A percentile compares a stretch with the other conserved stretches of the same genome.
These are phyloP conservation scores for Odontamblyopus rebecca DNA, from an alignment of 2,797 vertebrate species.

Conservation along the genomic window DNA sequence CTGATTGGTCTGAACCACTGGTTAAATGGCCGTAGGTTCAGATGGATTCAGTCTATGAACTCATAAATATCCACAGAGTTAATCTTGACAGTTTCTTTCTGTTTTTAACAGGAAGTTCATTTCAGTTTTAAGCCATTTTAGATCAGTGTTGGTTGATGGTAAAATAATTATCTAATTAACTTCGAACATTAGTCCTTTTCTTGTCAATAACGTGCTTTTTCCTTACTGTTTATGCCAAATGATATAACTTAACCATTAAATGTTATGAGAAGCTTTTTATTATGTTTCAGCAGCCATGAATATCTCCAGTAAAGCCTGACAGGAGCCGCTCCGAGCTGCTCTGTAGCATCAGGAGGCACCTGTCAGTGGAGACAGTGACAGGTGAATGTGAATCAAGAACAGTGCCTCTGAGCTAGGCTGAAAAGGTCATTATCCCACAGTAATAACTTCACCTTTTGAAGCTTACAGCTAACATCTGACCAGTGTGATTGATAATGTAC, in stretches of 20 bases:
- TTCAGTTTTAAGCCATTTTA: no score
- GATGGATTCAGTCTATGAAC: no score
- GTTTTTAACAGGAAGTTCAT: no score
- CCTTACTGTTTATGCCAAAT: not conserved
- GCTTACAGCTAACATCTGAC: conserved; percentile 4
- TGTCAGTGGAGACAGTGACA: conserved; percentile 45
- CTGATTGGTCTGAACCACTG: no score
- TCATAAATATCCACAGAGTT: no score
- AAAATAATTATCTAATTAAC: no score
- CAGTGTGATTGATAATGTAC: no score
- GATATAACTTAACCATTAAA: conserved; percentile 15
- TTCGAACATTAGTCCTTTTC: no score
- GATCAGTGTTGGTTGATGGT: no score
- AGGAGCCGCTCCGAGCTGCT: conserved; percentile 37
- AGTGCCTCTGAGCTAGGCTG: conserved; percentile 35
- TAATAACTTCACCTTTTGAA: conserved; percentile 38
- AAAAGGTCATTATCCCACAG: conserved; percentile 41
- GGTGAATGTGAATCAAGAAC: conserved; percentile 33
- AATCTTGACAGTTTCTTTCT: no score
- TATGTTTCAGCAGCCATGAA: conserved; percentile 39
- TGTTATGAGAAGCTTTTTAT: conserved; percentile 11
- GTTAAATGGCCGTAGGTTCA: no score
- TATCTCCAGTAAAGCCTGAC: conserved; percentile 36
- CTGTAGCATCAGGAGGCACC: conserved; percentile 48
- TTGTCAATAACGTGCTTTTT: no score